Evolutionary conservation across 2,113 vertebrate genomes (phyloP).

Genomic region (Zeus faber): DNA sequence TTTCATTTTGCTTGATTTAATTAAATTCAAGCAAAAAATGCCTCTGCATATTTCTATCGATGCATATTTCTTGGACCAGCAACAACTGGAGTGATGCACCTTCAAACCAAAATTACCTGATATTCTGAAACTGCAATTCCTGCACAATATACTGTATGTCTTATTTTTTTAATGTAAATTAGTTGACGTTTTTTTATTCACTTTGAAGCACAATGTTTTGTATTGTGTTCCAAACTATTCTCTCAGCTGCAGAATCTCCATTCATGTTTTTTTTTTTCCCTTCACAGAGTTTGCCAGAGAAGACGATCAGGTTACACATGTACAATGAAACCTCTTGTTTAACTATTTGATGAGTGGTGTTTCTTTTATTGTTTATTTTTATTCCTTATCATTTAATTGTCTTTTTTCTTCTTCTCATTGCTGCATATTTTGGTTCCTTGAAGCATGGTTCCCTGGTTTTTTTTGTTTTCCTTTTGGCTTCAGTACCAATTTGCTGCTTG

Average conservation of each 20-base stretch:
- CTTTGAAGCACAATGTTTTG: neutral
- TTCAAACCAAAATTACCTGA: no score
- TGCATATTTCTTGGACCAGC: no score
- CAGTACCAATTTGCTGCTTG: no score
- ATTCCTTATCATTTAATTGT: neutral
- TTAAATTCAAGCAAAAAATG: no score
- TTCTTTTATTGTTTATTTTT: constrained; percentile 11
- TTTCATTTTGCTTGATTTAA: neutral
- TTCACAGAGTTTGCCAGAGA: constrained; percentile 84
- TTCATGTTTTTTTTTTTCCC: constrained; percentile 50
- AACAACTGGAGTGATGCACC: no score
- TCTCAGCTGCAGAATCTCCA: constrained; percentile 15
- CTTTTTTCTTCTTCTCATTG: constrained; percentile 2
- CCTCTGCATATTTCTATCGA: no score
- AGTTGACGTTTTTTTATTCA: neutral
- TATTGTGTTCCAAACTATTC: neutral
- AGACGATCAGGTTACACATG: constrained; percentile 84
- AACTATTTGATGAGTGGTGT: constrained; percentile 20
- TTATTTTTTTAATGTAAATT: no score
- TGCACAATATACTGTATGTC: no score
- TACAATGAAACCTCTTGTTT: constrained; percentile 20
- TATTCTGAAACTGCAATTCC: no score
- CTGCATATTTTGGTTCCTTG: neutral
- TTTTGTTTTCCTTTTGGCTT: neutral
- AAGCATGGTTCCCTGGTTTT: neutral